Percentiles rank a stretch among this genome's conserved stretches.
These are phyloP conservation scores for sheep (Ovis aries) DNA, from an alignment of 2,113 vertebrate species.

Conservation along the genomic window DNA sequence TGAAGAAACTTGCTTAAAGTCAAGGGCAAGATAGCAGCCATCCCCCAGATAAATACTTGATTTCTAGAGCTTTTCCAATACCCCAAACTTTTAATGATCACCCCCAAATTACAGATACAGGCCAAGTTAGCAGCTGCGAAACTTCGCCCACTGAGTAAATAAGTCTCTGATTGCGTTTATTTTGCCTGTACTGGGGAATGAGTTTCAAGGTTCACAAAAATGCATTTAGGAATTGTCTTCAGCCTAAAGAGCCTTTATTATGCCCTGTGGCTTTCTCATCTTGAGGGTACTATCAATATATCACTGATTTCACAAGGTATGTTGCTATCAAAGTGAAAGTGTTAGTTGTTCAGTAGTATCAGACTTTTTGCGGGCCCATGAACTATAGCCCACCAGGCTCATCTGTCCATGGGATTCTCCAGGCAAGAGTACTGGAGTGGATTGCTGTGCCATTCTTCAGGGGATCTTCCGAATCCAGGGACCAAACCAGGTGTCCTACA, in stretches of 20 bases:
- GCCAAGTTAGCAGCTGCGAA: not conserved
- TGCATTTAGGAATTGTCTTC: not conserved
- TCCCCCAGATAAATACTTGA: not conserved
- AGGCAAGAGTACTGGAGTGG: not conserved
- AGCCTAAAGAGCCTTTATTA: not conserved
- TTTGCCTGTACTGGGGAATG: not conserved
- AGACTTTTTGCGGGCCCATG: not conserved
- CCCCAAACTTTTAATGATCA: not conserved
- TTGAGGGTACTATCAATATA: not conserved
- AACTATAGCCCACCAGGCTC: not conserved
- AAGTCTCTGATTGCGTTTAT: not conserved
- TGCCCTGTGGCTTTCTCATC: not conserved
- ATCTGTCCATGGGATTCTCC: not conserved
- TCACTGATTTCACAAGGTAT: not conserved
- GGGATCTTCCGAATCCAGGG: not conserved
- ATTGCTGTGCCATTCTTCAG: not conserved
- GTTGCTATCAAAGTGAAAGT: not conserved
- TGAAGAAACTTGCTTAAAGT: not conserved
- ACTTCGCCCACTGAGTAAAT: not conserved
- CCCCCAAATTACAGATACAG: not conserved
- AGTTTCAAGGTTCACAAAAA: not conserved
- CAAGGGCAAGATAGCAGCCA: not conserved
- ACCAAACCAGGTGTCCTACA: not conserved
- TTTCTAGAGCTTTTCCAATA: not conserved
- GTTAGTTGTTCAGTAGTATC: not conserved